Evolutionary conservation across 2,797 vertebrate genomes (phyloP).

Genomic region (Valencia hispanica): DNA sequence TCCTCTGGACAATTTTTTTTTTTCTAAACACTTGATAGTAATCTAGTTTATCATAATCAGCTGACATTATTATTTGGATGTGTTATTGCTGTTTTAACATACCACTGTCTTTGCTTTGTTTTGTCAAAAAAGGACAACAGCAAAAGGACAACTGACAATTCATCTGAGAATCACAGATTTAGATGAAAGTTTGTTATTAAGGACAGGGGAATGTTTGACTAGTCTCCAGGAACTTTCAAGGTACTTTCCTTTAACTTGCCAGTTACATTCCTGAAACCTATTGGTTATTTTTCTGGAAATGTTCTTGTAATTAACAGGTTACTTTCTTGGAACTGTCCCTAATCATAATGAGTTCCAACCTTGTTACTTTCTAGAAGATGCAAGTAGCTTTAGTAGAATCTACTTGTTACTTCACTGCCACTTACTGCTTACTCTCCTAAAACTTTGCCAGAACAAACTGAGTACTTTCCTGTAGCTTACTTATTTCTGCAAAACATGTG

Average conservation of each 20-base stretch:
- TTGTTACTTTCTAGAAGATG: background rate
- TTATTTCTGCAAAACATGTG: background rate
- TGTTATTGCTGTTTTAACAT: background rate
- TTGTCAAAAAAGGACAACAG: background rate
- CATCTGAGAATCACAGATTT: background rate
- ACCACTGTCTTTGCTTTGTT: background rate
- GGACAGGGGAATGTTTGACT: background rate
- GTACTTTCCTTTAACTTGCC: background rate
- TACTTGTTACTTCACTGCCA: too few species aligned
- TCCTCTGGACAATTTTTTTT: background rate
- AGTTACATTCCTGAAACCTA: background rate
- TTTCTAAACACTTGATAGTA: background rate
- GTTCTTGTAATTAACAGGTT: background rate
- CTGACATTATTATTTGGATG: background rate
- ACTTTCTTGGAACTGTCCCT: background rate
- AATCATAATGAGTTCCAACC: background rate
- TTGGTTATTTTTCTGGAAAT: background rate
- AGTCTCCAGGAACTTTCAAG: background rate
- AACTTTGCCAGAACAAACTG: too few species aligned
- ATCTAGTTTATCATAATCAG: background rate
- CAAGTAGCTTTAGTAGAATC: too few species aligned
- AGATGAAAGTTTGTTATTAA: background rate
- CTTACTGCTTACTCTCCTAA: too few species aligned
- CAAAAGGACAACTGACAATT: background rate
- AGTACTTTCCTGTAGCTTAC: too few species aligned